Evolutionary conservation across 2,797 vertebrate species (phyloP).

Genomic region (Aphelocoma californica): DNA sequence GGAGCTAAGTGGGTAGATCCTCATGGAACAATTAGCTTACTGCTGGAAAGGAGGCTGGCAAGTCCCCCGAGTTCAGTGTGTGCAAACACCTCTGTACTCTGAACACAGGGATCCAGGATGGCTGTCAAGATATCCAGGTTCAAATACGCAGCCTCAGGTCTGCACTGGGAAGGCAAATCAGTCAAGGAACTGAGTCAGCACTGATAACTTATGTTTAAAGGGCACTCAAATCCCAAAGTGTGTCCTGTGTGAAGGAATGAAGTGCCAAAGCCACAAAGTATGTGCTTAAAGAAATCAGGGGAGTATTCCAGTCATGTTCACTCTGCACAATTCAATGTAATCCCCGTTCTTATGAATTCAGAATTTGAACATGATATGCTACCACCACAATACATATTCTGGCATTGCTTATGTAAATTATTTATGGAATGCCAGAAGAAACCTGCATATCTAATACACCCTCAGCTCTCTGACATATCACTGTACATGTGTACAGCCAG

Average conservation of each 20-base stretch:
- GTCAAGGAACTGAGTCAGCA: background rate
- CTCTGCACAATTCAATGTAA: background rate
- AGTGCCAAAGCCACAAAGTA: background rate
- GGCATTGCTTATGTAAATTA: background rate
- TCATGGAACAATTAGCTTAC: conserved; percentile 36
- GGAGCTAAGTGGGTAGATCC: conserved; percentile 10
- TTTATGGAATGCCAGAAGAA: background rate
- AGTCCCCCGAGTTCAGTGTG: background rate
- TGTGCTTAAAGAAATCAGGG: background rate
- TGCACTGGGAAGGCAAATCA: background rate
- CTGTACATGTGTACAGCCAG: background rate
- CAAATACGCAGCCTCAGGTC: background rate
- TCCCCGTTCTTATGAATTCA: fast-evolving
- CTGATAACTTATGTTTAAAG: background rate
- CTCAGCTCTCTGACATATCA: background rate
- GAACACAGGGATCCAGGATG: background rate
- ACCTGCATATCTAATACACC: background rate
- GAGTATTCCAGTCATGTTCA: background rate
- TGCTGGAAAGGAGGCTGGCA: background rate
- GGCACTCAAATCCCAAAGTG: background rate
- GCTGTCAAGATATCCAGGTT: fast-evolving
- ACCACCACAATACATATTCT: background rate
- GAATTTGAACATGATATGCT: background rate
- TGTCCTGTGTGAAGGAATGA: background rate
- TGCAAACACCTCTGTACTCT: background rate